Evolutionary conservation across 2,113 vertebrate species (phyloP).

Genomic region (Falco punctatus): DNA sequence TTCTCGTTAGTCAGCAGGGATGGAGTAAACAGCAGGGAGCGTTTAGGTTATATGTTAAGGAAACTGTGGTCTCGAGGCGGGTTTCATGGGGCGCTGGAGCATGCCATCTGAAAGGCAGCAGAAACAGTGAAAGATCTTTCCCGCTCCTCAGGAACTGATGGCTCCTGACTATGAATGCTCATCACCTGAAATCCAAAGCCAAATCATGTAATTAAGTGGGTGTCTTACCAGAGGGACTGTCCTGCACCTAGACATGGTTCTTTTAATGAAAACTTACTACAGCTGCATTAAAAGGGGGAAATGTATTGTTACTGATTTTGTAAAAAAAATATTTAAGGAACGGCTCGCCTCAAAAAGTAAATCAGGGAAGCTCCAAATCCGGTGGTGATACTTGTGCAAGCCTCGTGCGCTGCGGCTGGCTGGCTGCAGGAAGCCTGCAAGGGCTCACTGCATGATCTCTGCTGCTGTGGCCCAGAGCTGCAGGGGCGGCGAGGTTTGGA

Average conservation of each 20-base stretch:
- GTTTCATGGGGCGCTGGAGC: background rate
- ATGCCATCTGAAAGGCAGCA: background rate
- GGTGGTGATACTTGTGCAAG: too few species aligned
- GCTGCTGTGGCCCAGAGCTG: background rate
- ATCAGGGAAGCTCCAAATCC: background rate
- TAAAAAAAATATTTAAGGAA: background rate
- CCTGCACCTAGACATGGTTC: background rate
- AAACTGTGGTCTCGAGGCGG: background rate
- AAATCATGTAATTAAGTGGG: background rate
- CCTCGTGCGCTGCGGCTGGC: fast-evolving
- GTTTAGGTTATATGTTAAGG: background rate
- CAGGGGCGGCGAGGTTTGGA: background rate
- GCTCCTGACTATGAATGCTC: background rate
- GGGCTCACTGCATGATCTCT: background rate
- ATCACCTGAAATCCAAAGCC: background rate
- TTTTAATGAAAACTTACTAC: background rate
- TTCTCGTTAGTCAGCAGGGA: background rate
- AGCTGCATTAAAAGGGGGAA: background rate
- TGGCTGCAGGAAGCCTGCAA: background rate
- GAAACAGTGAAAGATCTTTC: background rate
- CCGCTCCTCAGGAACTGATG: background rate
- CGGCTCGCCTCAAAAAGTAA: background rate
- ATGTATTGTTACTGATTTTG: background rate
- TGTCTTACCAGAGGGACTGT: background rate
- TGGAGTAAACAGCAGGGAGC: background rate